Evolutionary conservation across 2,888 invertebrate genomes (phyloP), one percentile per base, ranked within the genome.

Genomic region (Phaedon cochleariae): DNA sequence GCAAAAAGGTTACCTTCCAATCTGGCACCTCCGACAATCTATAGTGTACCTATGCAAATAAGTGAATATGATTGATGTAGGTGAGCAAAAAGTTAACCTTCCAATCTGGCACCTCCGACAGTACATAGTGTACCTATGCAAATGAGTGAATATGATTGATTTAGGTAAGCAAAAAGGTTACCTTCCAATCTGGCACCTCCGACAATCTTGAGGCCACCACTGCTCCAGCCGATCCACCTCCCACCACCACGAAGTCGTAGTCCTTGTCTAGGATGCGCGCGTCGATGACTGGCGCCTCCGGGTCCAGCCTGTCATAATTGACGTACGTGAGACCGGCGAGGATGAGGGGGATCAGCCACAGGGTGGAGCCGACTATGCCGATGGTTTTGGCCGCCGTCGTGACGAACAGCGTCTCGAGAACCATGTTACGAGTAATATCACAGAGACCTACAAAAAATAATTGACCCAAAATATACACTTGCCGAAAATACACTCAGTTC

Each of bases 221-320:
- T 0, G 95, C 94, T 0, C 96, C 96, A 0, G 96, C 96, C 0
- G 95, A 94, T 0, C 96, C 96, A 1, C 92, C 94, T 2, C 95
- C 95, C 3, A 95, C 86, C 1, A 95, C 87, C 22, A 95, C 86
- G 77, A 95, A 95, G 79, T 95, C 95, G 80, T 95, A 95, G 77
- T 93, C 93, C 51, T 72, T 74, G 59, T 77, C 74, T 5, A 91
- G 84, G 22, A 88, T 89, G 65, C 89, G 87, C 69, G 88, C 89
- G 76, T 94, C 90, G 67, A 90, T 85, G 0, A 93, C 90, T 54
- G 87, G 88, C 1, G 92, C 90, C 82, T 95, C 95, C 0, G 95
- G 95, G 78, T 95, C 95, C 21, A 91, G 86, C 29, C 88, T 88
- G 79, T 92, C 92, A 81, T 95, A 95, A 34, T 69, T 90, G 78